A percentile compares a stretch with the other conserved stretches of the same genome.
phyloP scores from a whole-genome alignment of 2,113 vertebrate genomes.

The Lethenteron camtschaticum region DNA sequence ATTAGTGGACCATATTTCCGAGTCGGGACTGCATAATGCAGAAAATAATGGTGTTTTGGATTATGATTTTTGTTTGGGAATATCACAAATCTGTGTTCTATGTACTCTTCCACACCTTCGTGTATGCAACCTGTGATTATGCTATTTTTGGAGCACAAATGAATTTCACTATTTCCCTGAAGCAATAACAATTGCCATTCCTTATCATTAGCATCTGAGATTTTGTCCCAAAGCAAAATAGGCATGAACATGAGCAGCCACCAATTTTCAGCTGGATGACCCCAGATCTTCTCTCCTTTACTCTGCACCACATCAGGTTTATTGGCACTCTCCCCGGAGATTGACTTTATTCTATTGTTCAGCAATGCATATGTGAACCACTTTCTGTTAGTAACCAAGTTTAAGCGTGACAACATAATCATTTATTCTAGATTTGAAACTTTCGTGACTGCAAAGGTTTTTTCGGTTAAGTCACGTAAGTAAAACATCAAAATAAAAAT shows the following conservation, averaged over 20 bases:
- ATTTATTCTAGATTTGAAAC: no score
- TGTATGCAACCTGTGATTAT: no score
- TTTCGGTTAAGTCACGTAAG: no score
- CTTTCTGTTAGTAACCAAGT: not conserved
- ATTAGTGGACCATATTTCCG: constrained; percentile 12
- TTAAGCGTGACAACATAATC: no score
- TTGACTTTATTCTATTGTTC: constrained; percentile 11
- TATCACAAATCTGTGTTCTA: constrained; percentile 10
- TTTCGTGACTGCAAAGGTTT: no score
- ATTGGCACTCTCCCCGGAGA: constrained; percentile 12
- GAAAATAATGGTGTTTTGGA: constrained; percentile 13
- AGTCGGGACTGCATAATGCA: constrained; percentile 11
- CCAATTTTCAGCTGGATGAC: constrained; percentile 11
- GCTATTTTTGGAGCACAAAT: no score
- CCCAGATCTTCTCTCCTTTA: constrained; percentile 11
- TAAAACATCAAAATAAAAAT: no score
- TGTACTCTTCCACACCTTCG: constrained; percentile 10
- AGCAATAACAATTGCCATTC: constrained; percentile 5
- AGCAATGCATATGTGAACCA: constrained; percentile 11
- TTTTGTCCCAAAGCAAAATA: constrained; percentile 10
- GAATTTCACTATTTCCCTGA: no score
- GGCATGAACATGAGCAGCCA: constrained; percentile 12
- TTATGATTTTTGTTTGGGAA: constrained; percentile 10
- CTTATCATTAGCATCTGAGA: constrained; percentile 10
- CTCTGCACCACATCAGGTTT: constrained; percentile 9